Conservation (phyloP, 1,140 invertebrate species). For the Procambarus virginalis region DNA sequence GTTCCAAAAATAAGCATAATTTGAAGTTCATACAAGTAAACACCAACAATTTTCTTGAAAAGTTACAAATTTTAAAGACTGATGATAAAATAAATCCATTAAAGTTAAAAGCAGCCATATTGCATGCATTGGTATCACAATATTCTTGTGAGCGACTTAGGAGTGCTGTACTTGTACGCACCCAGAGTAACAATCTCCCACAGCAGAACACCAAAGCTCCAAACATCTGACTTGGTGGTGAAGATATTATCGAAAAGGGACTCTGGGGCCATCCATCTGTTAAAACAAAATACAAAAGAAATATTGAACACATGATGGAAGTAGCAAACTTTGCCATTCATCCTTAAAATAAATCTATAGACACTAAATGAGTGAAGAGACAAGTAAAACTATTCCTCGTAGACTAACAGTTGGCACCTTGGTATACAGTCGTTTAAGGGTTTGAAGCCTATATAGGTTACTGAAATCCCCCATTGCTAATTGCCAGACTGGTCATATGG, state of each 20-base stretch:
- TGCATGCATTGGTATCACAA: neutral
- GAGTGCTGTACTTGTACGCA: constrained; percentile 62
- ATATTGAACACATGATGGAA: neutral
- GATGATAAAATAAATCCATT: no score
- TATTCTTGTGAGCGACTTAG: no score
- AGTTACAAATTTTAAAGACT: no score
- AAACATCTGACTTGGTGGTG: constrained; percentile 79
- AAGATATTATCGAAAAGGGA: constrained; percentile 93
- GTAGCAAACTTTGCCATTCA: neutral
- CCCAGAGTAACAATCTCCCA: constrained; percentile 84
- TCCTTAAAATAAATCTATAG: neutral
- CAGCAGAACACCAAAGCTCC: constrained; percentile 75
- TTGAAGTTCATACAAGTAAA: no score
- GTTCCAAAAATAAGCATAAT: neutral
- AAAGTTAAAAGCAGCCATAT: neutral
- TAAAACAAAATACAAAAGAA: neutral
- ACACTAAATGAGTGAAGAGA: neutral
- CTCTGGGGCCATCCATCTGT: constrained; percentile 93
- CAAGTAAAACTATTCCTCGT: neutral
- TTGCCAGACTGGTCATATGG: no score
- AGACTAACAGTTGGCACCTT: no score
- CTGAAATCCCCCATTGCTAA: no score
- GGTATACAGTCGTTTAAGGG: no score
- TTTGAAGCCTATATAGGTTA: no score
- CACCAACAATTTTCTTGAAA: no score